Evolutionary conservation across 2,113 vertebrate species (phyloP), one percentile per base, ranked within the genome.

Genomic region (Peromyscus polionotus): DNA sequence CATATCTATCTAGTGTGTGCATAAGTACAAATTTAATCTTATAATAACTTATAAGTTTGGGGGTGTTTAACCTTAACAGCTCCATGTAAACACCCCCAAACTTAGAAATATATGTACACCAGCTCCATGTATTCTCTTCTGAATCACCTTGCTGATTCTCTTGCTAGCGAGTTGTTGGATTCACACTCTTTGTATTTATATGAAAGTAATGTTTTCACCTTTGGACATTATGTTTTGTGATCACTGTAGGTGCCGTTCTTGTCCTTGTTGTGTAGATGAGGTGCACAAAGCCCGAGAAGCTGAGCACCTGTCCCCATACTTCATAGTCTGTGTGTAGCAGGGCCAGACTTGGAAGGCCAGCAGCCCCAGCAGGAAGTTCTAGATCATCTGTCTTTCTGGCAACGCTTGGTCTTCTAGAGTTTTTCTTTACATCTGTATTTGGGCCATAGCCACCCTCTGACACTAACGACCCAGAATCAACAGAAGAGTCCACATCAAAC

Each of bases 401-500:
- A 28, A 2, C 13, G 36, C 42, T 65, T 36, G n/a, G 28, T 65
- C 83, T 72, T 51, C n/a, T 83, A 48, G 39, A 72, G 88, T 84
- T 95, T 90, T 94, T 57, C 79, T 87, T 63, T 81, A 57, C 36
- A n/a, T 1, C 1, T 31, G 7, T 16, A 51, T 63, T 84, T 76
- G 65, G 86, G 26, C 65, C 88, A 36, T 42, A 84, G 26, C 57
- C 22, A 54, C 24, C 39, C 36, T 92, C 63, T 72, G 67, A 97
- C 36, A 36, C 36, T 67, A 39, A 67, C 65, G 89, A 96, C 94
- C 28, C 79, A 87, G 57, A 89, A 79, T 79, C 75, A 72, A 48
- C 39, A 70, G 63, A 79, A 76, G 72, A 83, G 33, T 87, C 61
- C 61, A 93, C 87, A 79, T 86, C 67, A 89, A 89, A 92, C 59